These are phyloP conservation scores for Brassicogethes aeneus DNA, from an alignment of 2,888 invertebrate genomes.

Conservation along the genomic window DNA sequence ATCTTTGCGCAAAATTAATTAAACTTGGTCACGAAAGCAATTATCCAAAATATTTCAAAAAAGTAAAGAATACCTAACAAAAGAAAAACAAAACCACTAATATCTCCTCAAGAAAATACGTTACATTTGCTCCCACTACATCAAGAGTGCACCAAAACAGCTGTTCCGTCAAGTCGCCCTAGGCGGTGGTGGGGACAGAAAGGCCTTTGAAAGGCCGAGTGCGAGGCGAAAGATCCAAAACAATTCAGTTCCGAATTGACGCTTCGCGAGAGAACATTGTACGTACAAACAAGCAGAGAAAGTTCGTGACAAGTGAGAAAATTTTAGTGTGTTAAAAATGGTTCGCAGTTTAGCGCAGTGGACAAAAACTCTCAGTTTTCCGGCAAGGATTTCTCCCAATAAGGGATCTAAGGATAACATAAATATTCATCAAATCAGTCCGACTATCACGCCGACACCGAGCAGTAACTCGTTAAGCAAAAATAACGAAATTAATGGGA, in stretches of 20 bases:
- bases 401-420: slow-evolving; percentile 66
- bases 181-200: slow-evolving; percentile 31
- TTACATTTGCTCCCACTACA: slow-evolving; percentile 5
- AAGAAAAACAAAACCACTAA: too few species aligned
- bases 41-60: too few species aligned
- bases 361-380: slow-evolving; percentile 87
- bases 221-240: slow-evolving; percentile 26
- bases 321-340: slow-evolving; percentile 44
- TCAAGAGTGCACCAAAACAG: slow-evolving; percentile 27
- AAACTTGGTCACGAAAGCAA: too few species aligned
- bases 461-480: slow-evolving; percentile 35
- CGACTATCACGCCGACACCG: slow-evolving; percentile 55
- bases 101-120: too few species aligned
- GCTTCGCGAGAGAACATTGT: background rate
- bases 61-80: too few species aligned
- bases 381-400: slow-evolving; percentile 75
- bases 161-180: slow-evolving; percentile 29
- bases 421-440: slow-evolving; percentile 47
- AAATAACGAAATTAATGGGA: slow-evolving; percentile 30
- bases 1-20: too few species aligned
- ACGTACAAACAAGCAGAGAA: background rate
- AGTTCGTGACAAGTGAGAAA: background rate
- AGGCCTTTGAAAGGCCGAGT: slow-evolving; percentile 38
- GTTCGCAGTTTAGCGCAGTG: slow-evolving; percentile 83
- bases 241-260: slow-evolving; percentile 17